Evolutionary conservation across 2,113 vertebrate genomes (phyloP).

Genomic region (Onychostoma macrolepis): DNA sequence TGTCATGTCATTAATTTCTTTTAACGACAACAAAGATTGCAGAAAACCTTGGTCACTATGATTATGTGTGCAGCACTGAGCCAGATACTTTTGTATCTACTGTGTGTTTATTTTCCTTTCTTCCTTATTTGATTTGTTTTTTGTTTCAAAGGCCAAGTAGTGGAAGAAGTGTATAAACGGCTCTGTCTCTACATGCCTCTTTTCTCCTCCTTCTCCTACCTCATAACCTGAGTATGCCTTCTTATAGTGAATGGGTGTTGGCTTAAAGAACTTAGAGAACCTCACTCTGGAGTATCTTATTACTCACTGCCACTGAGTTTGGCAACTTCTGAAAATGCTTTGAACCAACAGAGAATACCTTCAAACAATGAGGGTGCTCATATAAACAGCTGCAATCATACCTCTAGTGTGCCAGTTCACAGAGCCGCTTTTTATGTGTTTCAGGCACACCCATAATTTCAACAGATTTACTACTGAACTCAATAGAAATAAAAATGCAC

Average conservation of each 20-base stretch:
- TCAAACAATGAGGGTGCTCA: background rate
- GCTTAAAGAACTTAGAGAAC: conserved; percentile 10
- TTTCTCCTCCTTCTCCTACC: background rate
- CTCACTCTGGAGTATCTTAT: background rate
- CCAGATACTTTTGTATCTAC: background rate
- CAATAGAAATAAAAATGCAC: background rate
- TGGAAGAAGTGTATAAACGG: background rate
- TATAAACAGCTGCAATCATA: conserved; percentile 20
- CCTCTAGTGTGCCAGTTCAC: background rate
- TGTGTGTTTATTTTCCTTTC: background rate
- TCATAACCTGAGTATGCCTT: conserved; percentile 3
- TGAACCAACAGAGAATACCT: conserved; percentile 3
- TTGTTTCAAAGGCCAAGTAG: background rate
- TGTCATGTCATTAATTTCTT: background rate
- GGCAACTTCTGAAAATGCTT: background rate
- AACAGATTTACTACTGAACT: background rate
- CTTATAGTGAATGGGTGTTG: conserved; percentile 29
- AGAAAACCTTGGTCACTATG: background rate
- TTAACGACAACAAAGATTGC: background rate
- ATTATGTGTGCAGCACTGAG: background rate
- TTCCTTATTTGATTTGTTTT: background rate
- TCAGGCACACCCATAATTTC: conserved; percentile 11
- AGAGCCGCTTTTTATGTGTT: background rate
- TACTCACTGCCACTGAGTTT: conserved; percentile 13
- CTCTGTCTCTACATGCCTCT: conserved; percentile 22